Conservation (phyloP, 1,140 invertebrate genomes). For the Eriosoma lanigerum region DNA sequence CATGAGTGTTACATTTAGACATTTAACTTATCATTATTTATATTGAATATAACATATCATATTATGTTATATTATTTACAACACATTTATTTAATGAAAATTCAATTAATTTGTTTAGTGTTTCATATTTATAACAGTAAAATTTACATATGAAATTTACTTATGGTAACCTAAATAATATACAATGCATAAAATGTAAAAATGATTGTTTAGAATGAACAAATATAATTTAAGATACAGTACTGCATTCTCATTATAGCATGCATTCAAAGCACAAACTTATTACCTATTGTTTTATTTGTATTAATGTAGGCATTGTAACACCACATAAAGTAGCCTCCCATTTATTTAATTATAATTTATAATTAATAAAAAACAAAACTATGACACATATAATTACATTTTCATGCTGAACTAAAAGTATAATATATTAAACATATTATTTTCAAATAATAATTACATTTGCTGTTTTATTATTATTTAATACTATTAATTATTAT, state of each 20-base stretch:
- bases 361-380: slow-evolving; percentile 14
- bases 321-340: background rate
- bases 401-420: too few species aligned
- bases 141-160: background rate
- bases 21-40: too few species aligned
- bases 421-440: too few species aligned
- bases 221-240: slow-evolving; percentile 4
- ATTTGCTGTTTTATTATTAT: too few species aligned
- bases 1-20: background rate
- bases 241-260: background rate
- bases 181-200: slow-evolving; percentile 2
- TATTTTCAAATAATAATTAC: too few species aligned
- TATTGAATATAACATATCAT: too few species aligned
- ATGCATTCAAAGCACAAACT: background rate
- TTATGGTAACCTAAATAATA: background rate
- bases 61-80: too few species aligned
- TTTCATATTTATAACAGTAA: slow-evolving; percentile 10
- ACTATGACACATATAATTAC: too few species aligned
- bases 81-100: background rate
- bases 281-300: background rate
- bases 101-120: background rate
- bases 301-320: background rate
- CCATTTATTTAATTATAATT: background rate
- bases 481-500: too few species aligned
- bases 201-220: slow-evolving; percentile 1